Percentiles rank a stretch among this genome's conserved stretches.
Conservation (phyloP, 2,113 vertebrate species). For the Heterochromis multidens region DNA sequence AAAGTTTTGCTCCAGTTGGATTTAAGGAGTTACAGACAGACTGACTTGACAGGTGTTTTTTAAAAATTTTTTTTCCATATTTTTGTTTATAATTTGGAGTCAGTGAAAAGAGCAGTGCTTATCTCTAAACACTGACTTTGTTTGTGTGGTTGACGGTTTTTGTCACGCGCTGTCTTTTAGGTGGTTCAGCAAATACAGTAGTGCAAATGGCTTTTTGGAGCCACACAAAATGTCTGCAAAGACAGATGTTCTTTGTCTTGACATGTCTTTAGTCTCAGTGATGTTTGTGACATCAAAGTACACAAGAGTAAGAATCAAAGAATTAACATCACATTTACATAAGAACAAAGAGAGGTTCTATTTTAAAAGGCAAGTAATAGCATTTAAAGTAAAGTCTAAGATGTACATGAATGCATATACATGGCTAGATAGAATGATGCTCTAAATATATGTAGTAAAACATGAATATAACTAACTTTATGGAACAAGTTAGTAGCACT, state of each 20-base stretch:
- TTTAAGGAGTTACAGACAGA: background rate
- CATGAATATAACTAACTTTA: background rate
- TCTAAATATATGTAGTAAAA: background rate
- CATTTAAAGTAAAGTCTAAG: background rate
- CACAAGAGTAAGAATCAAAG: background rate
- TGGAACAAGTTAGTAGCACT: background rate
- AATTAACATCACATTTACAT: background rate
- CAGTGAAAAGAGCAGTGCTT: background rate
- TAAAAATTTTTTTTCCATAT: background rate
- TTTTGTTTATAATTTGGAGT: background rate
- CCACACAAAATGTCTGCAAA: background rate
- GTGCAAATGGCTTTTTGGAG: background rate
- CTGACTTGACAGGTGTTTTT: conserved; percentile 7
- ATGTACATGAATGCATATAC: background rate
- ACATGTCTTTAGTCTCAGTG: background rate
- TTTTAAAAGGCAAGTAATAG: no score
- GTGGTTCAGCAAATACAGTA: background rate
- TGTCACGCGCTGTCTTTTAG: background rate
- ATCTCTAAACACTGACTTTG: background rate
- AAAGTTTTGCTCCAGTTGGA: background rate
- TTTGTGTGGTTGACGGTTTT: background rate
- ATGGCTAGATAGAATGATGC: background rate
- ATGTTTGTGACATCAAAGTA: background rate
- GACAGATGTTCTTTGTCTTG: background rate
- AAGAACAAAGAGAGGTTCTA: background rate